Evolutionary conservation across 2,888 invertebrate genomes (phyloP).

Genomic region (Polyommatus iphigenia): DNA sequence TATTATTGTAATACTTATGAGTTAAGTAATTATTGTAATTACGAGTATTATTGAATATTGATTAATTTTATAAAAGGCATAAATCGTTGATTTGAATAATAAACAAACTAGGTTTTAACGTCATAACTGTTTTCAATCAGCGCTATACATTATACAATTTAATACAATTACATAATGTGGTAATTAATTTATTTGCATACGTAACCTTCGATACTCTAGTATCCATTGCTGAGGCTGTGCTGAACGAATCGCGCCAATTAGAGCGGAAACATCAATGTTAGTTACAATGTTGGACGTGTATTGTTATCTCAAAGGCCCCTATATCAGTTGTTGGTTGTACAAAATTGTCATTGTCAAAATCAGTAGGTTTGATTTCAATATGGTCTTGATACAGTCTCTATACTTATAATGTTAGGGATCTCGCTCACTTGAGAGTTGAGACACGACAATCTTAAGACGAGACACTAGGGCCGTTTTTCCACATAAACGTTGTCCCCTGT

Average conservation of each 20-base stretch:
- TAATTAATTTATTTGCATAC: background rate
- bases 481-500: no score
- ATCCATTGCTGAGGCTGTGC: background rate
- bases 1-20: no score
- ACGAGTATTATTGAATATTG: no score
- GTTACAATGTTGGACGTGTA: slow-evolving; percentile 2
- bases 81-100: background rate
- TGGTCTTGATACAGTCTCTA: background rate
- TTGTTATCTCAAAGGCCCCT: background rate
- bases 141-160: background rate
- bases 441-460: no score
- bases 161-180: background rate
- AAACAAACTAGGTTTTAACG: background rate
- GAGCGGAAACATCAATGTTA: slow-evolving; percentile 28
- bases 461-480: no score
- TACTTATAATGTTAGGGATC: no score
- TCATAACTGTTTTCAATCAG: background rate
- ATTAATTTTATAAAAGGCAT: no score
- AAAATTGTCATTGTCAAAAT: no score
- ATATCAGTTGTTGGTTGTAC: no score
- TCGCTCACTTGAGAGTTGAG: no score
- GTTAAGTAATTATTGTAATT: no score
- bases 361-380: no score
- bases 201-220: background rate
- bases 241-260: slow-evolving; percentile 22